Conservation (phyloP, 2,888 invertebrate species). For the Flexamia atlantica region DNA sequence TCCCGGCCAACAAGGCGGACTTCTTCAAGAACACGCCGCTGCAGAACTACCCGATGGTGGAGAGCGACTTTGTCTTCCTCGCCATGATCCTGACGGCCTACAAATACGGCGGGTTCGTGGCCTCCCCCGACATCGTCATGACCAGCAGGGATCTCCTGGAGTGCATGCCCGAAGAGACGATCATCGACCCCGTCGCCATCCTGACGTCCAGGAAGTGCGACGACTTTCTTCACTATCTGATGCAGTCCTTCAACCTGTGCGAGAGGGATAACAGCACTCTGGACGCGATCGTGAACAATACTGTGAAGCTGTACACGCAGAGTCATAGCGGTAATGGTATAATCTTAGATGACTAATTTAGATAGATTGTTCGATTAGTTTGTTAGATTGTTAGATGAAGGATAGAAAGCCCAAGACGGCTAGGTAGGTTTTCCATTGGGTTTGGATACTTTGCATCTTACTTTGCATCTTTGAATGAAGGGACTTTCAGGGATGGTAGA, state of each 20-base stretch:
- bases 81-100: constrained; percentile 29
- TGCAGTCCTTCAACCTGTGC: constrained; percentile 40
- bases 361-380: too few relatives aligned
- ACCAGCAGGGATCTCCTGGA: constrained; percentile 36
- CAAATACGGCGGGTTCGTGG: constrained; percentile 29
- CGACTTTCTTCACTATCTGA: constrained; percentile 28
- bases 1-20: background rate
- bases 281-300: background rate
- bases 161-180: constrained; percentile 34
- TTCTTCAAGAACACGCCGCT: constrained; percentile 41
- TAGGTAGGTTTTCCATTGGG: too few relatives aligned
- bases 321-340: background rate
- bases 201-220: constrained; percentile 25
- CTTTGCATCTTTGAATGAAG: too few relatives aligned
- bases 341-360: too few relatives aligned
- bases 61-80: background rate
- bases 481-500: too few relatives aligned
- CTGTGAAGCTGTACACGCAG: constrained; percentile 14
- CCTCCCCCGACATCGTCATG: constrained; percentile 4
- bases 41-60: background rate
- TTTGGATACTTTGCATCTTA: too few relatives aligned
- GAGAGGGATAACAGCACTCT: background rate
- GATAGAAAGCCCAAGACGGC: too few relatives aligned
- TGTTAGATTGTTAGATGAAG: too few relatives aligned
- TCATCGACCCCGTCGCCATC: constrained; percentile 26